phyloP scores from a whole-genome alignment of 2,888 invertebrate species.

The Octonoba sinensis region DNA sequence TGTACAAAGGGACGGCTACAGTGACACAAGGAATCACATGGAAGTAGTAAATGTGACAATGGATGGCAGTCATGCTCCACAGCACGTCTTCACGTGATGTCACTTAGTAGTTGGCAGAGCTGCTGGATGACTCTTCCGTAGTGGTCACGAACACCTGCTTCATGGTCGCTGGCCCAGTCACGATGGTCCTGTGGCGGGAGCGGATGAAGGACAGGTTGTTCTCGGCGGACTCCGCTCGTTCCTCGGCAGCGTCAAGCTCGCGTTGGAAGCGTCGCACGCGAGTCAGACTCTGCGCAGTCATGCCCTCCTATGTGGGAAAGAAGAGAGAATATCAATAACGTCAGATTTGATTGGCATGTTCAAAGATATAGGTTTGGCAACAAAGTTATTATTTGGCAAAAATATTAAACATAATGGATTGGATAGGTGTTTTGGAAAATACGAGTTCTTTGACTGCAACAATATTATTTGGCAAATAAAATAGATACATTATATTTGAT shows the following conservation, averaged over 20 bases:
- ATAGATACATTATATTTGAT: too few relatives aligned
- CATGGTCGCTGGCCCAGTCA: slow-evolving; percentile 53
- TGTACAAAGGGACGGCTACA: too few relatives aligned
- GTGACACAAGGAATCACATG: too few relatives aligned
- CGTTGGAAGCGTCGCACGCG: slow-evolving; percentile 98
- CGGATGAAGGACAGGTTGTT: slow-evolving; percentile 94
- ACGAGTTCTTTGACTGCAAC: too few relatives aligned
- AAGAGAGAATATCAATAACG: slow-evolving; percentile 9
- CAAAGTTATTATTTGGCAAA: too few relatives aligned
- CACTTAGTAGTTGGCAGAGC: slow-evolving; percentile 19
- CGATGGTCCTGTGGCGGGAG: slow-evolving; percentile 87
- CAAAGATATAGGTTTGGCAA: too few relatives aligned
- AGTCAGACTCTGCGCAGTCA: slow-evolving; percentile 92
- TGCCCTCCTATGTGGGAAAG: slow-evolving; percentile 80
- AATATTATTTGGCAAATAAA: too few relatives aligned
- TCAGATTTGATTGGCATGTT: background rate
- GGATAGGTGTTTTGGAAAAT: too few relatives aligned
- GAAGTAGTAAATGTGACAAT: too few relatives aligned
- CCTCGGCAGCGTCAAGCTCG: slow-evolving; percentile 96
- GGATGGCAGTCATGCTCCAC: too few relatives aligned
- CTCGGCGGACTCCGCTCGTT: slow-evolving; percentile 94
- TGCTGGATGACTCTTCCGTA: slow-evolving; percentile 56
- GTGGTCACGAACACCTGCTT: slow-evolving; percentile 57
- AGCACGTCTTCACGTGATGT: too few relatives aligned
- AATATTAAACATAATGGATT: too few relatives aligned